A percentile compares a stretch with the other conserved stretches of the same genome.
phyloP scores from a whole-genome alignment of 2,113 vertebrate species.

The Danionella cerebrum region DNA sequence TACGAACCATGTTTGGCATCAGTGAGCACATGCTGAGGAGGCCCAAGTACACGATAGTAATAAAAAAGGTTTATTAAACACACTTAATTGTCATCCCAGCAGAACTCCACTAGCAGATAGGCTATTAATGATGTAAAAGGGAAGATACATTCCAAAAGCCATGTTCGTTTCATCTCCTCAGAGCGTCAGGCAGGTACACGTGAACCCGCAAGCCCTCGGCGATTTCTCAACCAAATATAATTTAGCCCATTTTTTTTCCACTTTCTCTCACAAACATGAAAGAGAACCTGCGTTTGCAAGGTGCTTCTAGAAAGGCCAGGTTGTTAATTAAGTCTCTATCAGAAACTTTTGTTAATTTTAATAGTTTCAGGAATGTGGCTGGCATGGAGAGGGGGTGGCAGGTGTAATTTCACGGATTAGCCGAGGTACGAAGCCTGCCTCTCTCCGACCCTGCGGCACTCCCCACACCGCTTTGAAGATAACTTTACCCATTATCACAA shows the following conservation, averaged over 20 bases:
- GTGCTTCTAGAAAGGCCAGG: conserved; percentile 58
- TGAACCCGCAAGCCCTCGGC: conserved; percentile 33
- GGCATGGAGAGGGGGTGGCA: conserved; percentile 53
- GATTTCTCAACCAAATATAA: conserved; percentile 43
- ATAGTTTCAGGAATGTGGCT: conserved; percentile 51
- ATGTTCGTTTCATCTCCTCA: conserved; percentile 36
- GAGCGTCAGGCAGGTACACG: conserved; percentile 33
- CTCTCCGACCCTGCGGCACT: conserved; percentile 48
- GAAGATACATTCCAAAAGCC: conserved; percentile 7
- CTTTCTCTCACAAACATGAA: conserved; percentile 57
- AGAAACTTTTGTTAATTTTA: conserved; percentile 67
- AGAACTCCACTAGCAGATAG: background rate
- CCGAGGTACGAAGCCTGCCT: conserved; percentile 17
- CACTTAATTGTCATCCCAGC: background rate
- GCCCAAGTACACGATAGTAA: no score
- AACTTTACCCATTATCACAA: conserved; percentile 72
- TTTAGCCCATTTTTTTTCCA: conserved; percentile 18
- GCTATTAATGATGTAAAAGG: background rate
- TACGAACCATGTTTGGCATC: no score
- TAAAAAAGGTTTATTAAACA: background rate
- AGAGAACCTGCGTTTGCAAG: conserved; percentile 56
- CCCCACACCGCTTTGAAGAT: conserved; percentile 69
- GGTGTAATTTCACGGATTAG: conserved; percentile 79
- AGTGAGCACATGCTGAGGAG: no score
- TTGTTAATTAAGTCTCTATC: conserved; percentile 74